A percentile compares a stretch with the other conserved stretches of the same genome.
Evolutionary conservation across 2,888 invertebrate genomes (phyloP).

Genomic region (Aporophyla nigra): DNA sequence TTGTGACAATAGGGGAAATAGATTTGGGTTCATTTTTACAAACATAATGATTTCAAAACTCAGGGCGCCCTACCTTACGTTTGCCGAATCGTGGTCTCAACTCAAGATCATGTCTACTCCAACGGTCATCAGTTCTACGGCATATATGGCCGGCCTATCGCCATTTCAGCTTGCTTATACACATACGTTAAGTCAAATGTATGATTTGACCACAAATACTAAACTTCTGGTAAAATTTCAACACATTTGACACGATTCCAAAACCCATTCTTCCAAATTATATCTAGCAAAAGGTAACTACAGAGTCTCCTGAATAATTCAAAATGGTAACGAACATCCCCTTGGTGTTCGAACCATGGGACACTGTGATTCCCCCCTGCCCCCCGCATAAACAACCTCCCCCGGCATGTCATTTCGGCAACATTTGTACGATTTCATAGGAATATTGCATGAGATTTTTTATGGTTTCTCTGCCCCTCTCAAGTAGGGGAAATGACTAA

Average conservation of each 20-base stretch:
- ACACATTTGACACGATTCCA: constrained; percentile 2
- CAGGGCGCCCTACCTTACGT: too few relatives aligned
- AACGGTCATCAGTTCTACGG: too few relatives aligned
- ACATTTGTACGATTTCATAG: constrained; percentile 70
- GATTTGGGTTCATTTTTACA: too few relatives aligned
- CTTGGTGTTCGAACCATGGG: constrained; percentile 59
- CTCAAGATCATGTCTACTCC: not conserved
- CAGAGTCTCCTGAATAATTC: constrained; percentile 72
- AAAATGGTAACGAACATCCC: constrained; percentile 71
- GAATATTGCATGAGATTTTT: constrained; percentile 72
- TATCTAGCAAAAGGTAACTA: constrained; percentile 41
- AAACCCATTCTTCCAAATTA: constrained; percentile 18
- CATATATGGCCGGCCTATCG: too few relatives aligned
- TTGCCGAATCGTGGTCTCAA: too few relatives aligned
- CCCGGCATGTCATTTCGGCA: constrained; percentile 67
- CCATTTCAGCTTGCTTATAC: too few relatives aligned
- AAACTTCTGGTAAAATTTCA: not conserved
- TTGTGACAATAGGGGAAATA: too few relatives aligned
- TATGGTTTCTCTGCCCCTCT: constrained; percentile 71
- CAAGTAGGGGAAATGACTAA: constrained; percentile 68
- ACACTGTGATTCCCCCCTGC: constrained; percentile 49
- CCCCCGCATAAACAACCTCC: constrained; percentile 28
- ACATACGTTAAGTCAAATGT: not conserved
- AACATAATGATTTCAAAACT: too few relatives aligned
- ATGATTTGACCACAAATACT: not conserved